A percentile compares a stretch with the other conserved stretches of the same genome.
Conservation (phyloP, 64 coral and sea anemone genomes). For the Actinia equina region DNA sequence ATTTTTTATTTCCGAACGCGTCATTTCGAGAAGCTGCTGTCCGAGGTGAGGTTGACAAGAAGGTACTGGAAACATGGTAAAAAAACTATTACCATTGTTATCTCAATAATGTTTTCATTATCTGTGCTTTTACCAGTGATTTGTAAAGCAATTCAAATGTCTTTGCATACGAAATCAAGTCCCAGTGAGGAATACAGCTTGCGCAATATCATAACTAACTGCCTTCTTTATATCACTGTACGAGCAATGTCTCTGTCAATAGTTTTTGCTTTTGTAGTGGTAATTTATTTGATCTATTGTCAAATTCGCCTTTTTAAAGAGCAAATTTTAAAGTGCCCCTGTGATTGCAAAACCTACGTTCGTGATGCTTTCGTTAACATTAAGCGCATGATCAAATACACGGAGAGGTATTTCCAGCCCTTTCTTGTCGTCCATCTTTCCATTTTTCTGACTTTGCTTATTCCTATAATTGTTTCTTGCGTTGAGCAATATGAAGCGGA, state of each 20-base stretch:
- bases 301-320: conserved; percentile 55
- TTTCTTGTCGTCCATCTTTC: conserved; percentile 44
- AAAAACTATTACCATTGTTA: neutral
- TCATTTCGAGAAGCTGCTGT: conserved; percentile 61
- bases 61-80: conserved; percentile 54
- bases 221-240: neutral
- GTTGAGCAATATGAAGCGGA: conserved; percentile 51
- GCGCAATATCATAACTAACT: neutral
- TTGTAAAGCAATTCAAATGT: conserved; percentile 37
- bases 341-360: neutral
- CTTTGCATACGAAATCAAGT: neutral
- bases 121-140: conserved; percentile 27
- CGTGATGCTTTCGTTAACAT: conserved; percentile 66
- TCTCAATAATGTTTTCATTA: neutral
- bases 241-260: conserved; percentile 47
- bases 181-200: conserved; percentile 3
- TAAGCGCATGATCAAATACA: conserved; percentile 17
- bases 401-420: conserved; percentile 47
- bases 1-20: conserved; percentile 50
- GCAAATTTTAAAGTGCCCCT: conserved; percentile 49
- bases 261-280: conserved; percentile 49
- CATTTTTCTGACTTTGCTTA: conserved; percentile 29
- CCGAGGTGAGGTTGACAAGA: conserved; percentile 39
- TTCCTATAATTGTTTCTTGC: conserved; percentile 61
- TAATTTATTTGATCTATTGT: conserved; percentile 52